Base-by-base conservation (phyloP, 2,888 invertebrate species). In the Agriopis leucophaearia region DNA sequence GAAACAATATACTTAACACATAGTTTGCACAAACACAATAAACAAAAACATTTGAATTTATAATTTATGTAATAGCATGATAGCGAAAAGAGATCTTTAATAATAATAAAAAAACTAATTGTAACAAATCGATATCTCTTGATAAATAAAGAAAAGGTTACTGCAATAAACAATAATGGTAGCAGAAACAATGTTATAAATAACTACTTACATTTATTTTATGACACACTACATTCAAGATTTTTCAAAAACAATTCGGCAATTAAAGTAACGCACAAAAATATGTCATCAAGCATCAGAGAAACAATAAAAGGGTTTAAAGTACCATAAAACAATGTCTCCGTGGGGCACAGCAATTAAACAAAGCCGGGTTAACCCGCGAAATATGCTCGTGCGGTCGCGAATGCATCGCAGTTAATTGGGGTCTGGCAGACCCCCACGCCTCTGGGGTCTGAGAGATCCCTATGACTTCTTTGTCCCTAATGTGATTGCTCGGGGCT, bases 301-400 rank as follows among this genome's bases (percentile, higher is more conserved):
- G 38, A 15, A 52, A 63, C 58, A 55, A 63, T 64, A 12, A 58
- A 48, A 45, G 68, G 68, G 68, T 51, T 52, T 52, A 60, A 59
- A 69, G 64, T 60, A 68, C 68, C 68, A 45, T 64, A 51, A 64
- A 69, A 69, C 68, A 69, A 69, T 61, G 60, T 52, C 68, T 42
- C 68, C 27, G 47, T 18, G 68, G 68, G 63, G 59, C n/a, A 13
- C 52, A 12, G 60, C 68, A 60, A 52, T 69, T 58, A 64, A 15
- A 64, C 68, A 60, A 59, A 44, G 45, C 60, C 51, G 55, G 59
- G 74, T 75, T 82, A 84, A 84, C 82, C 78, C 82, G 81, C 70
- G 74, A 74, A 84, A 84, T 84, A 85, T 84, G 84, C 74, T 82
- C 79, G 84, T 78, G 83, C 65, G 81, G 79, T 73, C 78, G 71